phyloP scores from a whole-genome alignment of 2,888 invertebrate species.

The Sminthurides aquaticus region DNA sequence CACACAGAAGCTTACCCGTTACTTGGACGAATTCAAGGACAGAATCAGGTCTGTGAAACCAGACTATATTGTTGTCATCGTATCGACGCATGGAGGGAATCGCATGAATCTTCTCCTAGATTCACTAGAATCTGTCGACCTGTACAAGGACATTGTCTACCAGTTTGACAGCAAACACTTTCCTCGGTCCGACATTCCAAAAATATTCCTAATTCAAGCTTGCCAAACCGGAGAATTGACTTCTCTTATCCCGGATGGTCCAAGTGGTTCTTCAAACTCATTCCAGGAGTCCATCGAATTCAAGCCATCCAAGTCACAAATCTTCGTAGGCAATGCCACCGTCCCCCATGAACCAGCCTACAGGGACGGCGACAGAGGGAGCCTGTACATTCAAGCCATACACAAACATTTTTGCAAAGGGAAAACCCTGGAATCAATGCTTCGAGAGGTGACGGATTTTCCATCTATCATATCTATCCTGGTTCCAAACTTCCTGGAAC shows the following conservation, averaged over 20 bases:
- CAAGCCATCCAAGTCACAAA: not conserved
- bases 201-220: constrained; percentile 2
- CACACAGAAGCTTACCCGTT: not conserved
- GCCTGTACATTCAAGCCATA: not conserved
- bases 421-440: not conserved
- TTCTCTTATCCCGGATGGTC: not conserved
- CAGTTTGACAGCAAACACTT: not conserved
- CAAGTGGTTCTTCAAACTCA: not conserved
- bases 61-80: not conserved
- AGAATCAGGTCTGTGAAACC: not conserved
- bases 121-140: not conserved
- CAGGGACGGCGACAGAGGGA: not conserved
- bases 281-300: not conserved
- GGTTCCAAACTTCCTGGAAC: too few relatives aligned
- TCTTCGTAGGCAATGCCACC: not conserved
- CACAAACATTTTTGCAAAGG: not conserved
- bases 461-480: too few relatives aligned
- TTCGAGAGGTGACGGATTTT: not conserved
- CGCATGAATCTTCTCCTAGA: not conserved
- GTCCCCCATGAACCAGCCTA: not conserved
- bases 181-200: not conserved
- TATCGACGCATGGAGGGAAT: not conserved
- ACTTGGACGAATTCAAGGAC: not conserved
- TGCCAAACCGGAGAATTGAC: not conserved
- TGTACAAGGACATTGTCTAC: not conserved